A percentile compares a stretch with the other conserved stretches of the same genome.
Evolutionary conservation across 2,797 vertebrate species (phyloP).

Genomic region (Eulemur albifrons): DNA sequence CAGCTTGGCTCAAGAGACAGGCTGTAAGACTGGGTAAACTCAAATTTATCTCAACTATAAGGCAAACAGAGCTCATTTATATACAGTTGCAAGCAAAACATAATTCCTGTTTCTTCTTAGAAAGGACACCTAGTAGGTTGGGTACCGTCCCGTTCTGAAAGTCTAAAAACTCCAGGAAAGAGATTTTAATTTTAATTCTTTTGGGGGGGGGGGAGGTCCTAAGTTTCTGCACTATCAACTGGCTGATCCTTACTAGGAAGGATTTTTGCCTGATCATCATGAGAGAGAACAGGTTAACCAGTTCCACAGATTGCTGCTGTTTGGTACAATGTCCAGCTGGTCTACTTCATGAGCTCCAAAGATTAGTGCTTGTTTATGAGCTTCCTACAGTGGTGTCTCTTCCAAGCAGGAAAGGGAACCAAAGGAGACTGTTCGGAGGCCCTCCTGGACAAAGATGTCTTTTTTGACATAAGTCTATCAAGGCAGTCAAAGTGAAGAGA

Average conservation of each 20-base stretch:
- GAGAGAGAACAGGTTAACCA: background rate
- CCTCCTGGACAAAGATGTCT: background rate
- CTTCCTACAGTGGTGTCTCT: background rate
- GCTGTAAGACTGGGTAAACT: background rate
- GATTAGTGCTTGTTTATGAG: background rate
- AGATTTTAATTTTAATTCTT: background rate
- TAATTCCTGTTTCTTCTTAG: background rate
- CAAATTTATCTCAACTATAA: slow-evolving; percentile 53
- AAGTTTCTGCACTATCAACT: background rate
- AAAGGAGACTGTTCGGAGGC: background rate
- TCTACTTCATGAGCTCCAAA: background rate
- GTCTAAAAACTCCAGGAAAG: background rate
- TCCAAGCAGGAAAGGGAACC: background rate
- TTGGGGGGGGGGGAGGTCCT: background rate
- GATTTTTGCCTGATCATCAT: background rate
- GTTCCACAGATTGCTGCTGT: background rate
- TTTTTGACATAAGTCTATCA: background rate
- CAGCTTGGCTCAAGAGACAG: background rate
- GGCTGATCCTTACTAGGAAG: background rate
- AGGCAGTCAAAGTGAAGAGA: background rate
- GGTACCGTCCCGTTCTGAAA: background rate
- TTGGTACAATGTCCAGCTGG: background rate
- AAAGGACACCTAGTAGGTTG: background rate
- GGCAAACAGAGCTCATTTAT: slow-evolving; percentile 35
- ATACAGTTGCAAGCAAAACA: slow-evolving; percentile 34